Evolutionary conservation across 23 tunicate species (phyloP), one percentile per base, ranked within the genome.

Genomic region (Halocynthia aurantium): DNA sequence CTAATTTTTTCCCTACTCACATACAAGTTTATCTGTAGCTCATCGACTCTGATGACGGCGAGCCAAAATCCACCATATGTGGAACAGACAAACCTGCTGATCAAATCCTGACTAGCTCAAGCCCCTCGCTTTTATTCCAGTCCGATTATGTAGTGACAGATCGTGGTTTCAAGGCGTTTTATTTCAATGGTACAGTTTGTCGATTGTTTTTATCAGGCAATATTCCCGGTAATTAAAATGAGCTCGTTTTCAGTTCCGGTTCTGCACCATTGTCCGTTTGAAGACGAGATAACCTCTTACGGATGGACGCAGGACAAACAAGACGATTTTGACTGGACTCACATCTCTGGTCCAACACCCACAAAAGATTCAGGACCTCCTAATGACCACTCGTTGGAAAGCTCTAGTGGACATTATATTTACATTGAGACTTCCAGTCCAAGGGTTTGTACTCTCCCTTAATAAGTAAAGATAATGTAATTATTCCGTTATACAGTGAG

Each of bases 381-480:
- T 11, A 51, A 69, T 63, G 92, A 86, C 44, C 85, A 86, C 78
- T 81, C 92, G 51, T 81, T 82, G 6, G 53, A 52, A 76, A 83
- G 76, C 8, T 53, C 31, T 21, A 5, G 52, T 81, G 92, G 92
- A 69, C 71, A 65, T 52, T 86, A 86, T 61, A 67, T 86, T 61
- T 86, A 52, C 58, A 80, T 86, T 40, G 92, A 86, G 78, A 81
- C 85, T 6, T 86, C 92, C 13, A 71, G 80, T 19, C 79, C 71
- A 10, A 13, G 53, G 49, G 85, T 81, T 49, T n/a, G 31, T 67
- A 53, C 44, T 10, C 51, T 31, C 44, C 4, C 44, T 31, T 31
- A 31, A 31, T 31, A 31, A 31, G 44, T 31, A 31, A 31, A 31
- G 4, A 31, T 4, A 31, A 4, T 31, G 44, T 31, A 31, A 31